Evolutionary conservation across 2,113 vertebrate species (phyloP), one percentile per base, ranked within the genome.

Genomic region (Eira barbara): DNA sequence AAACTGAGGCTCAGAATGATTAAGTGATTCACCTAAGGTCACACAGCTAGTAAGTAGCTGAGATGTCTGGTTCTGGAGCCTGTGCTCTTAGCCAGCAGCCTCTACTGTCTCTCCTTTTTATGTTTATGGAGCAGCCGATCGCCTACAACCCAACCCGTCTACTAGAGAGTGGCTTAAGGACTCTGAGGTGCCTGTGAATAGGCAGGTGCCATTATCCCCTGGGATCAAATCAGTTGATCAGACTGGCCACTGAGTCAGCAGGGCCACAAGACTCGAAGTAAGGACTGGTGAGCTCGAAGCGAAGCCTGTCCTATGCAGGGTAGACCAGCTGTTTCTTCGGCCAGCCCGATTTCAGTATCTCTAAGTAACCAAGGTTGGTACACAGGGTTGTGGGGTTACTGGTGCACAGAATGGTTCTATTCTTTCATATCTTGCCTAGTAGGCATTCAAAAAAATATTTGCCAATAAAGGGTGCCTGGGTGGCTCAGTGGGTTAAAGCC

Each of bases 1-100:
- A 91, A 91, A 55, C 47, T 23, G 73, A 95, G 95, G 52, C 86
- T 67, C 92, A 88, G 95, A 65, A 76, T 90, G 47, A 69, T 47
- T 36, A 87, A 93, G 36, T n/a, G 39, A 69, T 25, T 45, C 34
- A 9, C 7, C 67, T 55, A 63, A 23, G n/a, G n/a, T 39, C 86
- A 47, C 69, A 82, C 55, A 83, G 83, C 55, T 4, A 23, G 23
- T 36, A 11, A 69, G 52, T 8, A 59, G 85, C 45, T 15, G 36
- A 57, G 57, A 65, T 29, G 31, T 69, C 47, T 86, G 55, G 42
- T 63, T 81, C 17, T 74, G 18, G 36, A n/a, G 52, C 34, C 63
- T 21, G 1, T 27, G 79, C 55, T 81, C 47, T 69, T 27, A 25
- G 18, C 39, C 23, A 34, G 65, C 20, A 79, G 49, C 7, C 47